Conservation (phyloP, 64 coral and sea anemone genomes). For the Pocillopora verrucosa region DNA sequence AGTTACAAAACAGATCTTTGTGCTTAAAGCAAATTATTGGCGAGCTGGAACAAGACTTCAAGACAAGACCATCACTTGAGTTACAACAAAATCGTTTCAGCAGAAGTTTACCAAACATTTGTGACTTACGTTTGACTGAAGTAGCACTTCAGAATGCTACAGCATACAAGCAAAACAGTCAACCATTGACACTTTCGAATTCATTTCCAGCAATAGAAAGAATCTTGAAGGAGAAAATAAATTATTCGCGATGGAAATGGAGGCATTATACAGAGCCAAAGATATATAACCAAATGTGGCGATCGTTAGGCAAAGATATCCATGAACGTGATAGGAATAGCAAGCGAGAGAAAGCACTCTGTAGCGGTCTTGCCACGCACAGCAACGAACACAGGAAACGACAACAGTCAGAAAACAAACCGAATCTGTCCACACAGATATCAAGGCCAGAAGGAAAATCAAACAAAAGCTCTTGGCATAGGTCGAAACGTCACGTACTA, state of each 20-base stretch:
- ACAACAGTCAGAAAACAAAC: not conserved
- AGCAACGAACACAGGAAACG: not conserved
- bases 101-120: conserved; percentile 10
- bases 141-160: conserved; percentile 15
- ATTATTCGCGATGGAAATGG: conserved; percentile 11
- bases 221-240: conserved; percentile 32
- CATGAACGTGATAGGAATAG: not conserved
- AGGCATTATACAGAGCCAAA: not conserved
- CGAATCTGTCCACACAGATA: no score
- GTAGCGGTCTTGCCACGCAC: not conserved
- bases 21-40: not conserved
- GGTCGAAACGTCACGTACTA: not conserved
- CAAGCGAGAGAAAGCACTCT: no score
- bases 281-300: conserved; percentile 12
- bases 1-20: not conserved
- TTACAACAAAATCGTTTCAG: not conserved
- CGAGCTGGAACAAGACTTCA: not conserved
- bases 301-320: not conserved
- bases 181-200: not conserved
- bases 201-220: not conserved
- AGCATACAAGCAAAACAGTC: not conserved
- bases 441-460: not conserved
- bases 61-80: no score
- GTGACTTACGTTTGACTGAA: not conserved
- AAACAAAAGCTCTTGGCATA: not conserved